A percentile compares a stretch with the other conserved stretches of the same genome.
These are phyloP conservation scores for Pseudomyrmex concolor DNA, from an alignment of 1,140 invertebrate genomes.

Conservation along the genomic window DNA sequence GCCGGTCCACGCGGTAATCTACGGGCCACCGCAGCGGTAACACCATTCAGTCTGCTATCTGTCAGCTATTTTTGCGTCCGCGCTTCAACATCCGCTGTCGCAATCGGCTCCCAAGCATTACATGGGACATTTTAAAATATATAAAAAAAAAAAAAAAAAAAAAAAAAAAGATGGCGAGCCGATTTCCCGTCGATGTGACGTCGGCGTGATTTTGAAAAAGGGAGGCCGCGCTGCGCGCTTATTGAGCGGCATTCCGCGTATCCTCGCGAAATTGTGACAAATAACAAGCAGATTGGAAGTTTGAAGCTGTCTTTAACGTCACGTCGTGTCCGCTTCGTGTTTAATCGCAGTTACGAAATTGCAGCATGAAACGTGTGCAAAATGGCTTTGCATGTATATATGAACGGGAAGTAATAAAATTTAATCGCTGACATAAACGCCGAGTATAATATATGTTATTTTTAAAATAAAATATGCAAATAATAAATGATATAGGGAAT, in stretches of 20 bases:
- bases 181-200: conserved; percentile 46
- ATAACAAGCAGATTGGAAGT: conserved; percentile 48
- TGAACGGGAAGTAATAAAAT: conserved; percentile 21
- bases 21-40: conserved; percentile 62
- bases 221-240: conserved; percentile 19
- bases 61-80: conserved; percentile 75
- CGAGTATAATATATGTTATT: background rate
- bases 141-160: conserved; percentile 52
- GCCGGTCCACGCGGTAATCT: conserved; percentile 63
- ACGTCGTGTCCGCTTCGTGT: conserved; percentile 46
- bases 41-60: conserved; percentile 72
- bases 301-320: conserved; percentile 52
- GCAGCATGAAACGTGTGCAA: conserved; percentile 45
- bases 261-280: conserved; percentile 42
- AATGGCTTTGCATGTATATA: conserved; percentile 3
- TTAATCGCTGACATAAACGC: conserved; percentile 26
- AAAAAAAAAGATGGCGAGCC: conserved; percentile 23
- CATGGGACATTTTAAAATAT: conserved; percentile 51
- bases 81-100: conserved; percentile 57
- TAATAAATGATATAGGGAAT: background rate
- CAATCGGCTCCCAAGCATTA: conserved; percentile 65
- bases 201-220: conserved; percentile 44
- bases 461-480: background rate
- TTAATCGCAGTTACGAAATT: conserved; percentile 52
- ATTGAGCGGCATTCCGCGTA: conserved; percentile 19